Percentiles rank a stretch among this genome's conserved stretches.
These are phyloP conservation scores for Opisthocomus hoazin DNA, from an alignment of 2,113 vertebrate genomes.

Conservation along the genomic window DNA sequence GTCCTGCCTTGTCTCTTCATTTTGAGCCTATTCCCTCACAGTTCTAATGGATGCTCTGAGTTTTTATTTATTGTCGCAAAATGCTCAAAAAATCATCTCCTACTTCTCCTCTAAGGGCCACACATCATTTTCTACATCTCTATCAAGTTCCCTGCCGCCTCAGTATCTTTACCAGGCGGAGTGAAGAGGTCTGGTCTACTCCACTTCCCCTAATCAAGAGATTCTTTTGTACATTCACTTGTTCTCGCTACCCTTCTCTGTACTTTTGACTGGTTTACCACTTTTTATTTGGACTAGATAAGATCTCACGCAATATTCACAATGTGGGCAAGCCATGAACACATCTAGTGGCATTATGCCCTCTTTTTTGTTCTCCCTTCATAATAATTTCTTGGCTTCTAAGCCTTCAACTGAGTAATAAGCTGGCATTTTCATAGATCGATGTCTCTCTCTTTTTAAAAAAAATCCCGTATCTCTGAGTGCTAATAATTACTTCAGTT, in stretches of 20 bases:
- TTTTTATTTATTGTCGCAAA: no score
- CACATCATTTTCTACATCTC: background rate
- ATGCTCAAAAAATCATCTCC: background rate
- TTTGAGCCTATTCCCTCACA: background rate
- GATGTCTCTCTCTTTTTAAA: background rate
- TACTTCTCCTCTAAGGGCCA: background rate
- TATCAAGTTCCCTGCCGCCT: background rate
- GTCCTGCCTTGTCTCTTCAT: background rate
- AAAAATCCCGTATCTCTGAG: background rate
- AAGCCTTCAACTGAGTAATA: background rate
- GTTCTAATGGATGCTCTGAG: background rate
- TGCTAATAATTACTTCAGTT: background rate
- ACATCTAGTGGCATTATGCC: background rate
- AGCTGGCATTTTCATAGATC: background rate
- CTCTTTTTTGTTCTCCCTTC: background rate
- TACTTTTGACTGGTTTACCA: background rate
- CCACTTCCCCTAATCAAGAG: background rate
- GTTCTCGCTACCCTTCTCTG: background rate
- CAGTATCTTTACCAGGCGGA: background rate
- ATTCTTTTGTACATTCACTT: background rate
- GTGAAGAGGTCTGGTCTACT: background rate
- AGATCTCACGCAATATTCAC: background rate
- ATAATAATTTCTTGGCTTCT: background rate
- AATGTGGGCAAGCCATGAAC: background rate
- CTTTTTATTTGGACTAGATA: background rate